These are phyloP conservation scores for Microctenopoma lineatum DNA, from an alignment of 2,797 vertebrate species.

Conservation along the genomic window DNA sequence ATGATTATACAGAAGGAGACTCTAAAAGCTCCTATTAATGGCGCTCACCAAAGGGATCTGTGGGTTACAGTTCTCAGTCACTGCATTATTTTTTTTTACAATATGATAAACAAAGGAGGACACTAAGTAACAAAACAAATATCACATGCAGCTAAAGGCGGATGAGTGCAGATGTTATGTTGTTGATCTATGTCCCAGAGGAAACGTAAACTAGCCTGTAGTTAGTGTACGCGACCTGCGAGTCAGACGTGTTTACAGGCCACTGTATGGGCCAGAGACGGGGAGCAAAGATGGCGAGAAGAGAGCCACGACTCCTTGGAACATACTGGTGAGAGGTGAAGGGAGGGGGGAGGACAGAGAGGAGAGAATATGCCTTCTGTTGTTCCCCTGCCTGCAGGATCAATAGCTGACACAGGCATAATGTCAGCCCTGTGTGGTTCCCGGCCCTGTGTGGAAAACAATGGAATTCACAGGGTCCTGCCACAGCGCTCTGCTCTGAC, in stretches of 20 bases:
- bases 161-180: not conserved
- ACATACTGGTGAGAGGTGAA: conserved; percentile 69
- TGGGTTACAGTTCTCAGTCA: conserved; percentile 15
- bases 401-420: conserved; percentile 77
- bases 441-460: conserved; percentile 52
- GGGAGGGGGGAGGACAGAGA: conserved; percentile 36
- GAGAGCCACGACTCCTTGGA: conserved; percentile 58
- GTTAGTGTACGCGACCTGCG: not conserved
- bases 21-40: conserved; percentile 65
- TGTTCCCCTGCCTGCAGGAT: conserved; percentile 68
- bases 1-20: conserved; percentile 50
- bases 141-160: not conserved
- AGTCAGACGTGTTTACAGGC: conserved; percentile 38
- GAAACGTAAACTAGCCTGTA: conserved; percentile 1
- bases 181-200: not conserved
- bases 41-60: conserved; percentile 25
- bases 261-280: conserved; percentile 35
- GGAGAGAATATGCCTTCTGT: conserved; percentile 76
- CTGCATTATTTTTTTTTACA: conserved; percentile 38
- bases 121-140: not conserved
- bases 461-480: conserved; percentile 61
- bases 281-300: conserved; percentile 69
- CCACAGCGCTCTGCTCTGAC: conserved; percentile 44
- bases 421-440: conserved; percentile 61
- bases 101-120: conserved; percentile 27